Percentiles rank a stretch among this genome's conserved stretches.
Conservation (phyloP, 2,113 vertebrate species). For the Lophura nycthemera region DNA sequence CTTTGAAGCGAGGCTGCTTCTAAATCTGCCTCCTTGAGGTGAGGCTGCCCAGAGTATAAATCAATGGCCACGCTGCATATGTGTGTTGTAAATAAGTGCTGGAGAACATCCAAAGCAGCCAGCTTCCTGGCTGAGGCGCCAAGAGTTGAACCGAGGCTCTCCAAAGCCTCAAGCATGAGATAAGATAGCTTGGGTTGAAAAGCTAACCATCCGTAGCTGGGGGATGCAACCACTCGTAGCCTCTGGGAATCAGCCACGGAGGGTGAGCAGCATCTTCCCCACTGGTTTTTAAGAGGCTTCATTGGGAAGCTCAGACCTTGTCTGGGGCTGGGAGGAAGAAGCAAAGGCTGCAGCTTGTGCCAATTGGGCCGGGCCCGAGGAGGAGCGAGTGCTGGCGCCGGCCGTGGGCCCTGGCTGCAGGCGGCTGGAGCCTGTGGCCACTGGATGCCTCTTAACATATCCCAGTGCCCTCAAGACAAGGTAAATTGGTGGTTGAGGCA, state of each 20-base stretch:
- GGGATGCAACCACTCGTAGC: neutral
- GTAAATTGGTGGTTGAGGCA: constrained; percentile 74
- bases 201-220: constrained; percentile 35
- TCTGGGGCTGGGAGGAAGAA: neutral
- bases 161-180: neutral
- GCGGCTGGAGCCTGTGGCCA: constrained; percentile 49
- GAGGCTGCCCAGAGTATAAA: constrained; percentile 44
- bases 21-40: constrained; percentile 41
- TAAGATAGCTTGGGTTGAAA: constrained; percentile 63
- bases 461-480: constrained; percentile 73
- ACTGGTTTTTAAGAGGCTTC: neutral
- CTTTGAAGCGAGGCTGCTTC: constrained; percentile 50
- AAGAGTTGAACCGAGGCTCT: constrained; percentile 34
- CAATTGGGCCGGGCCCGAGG: neutral
- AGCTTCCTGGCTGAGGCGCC: constrained; percentile 54
- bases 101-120: constrained; percentile 58
- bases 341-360: neutral
- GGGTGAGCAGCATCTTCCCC: neutral
- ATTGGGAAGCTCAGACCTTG: neutral
- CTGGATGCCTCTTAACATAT: constrained; percentile 72
- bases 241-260: fast-evolving
- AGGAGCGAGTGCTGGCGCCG: constrained; percentile 37
- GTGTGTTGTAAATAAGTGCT: constrained; percentile 49
- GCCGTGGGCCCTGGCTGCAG: neutral
- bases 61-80: constrained; percentile 36